Percentiles rank a stretch among this genome's conserved stretches.
These are phyloP conservation scores for Pelodiscus sinensis DNA, from an alignment of 2,113 vertebrate genomes.

Conservation along the genomic window DNA sequence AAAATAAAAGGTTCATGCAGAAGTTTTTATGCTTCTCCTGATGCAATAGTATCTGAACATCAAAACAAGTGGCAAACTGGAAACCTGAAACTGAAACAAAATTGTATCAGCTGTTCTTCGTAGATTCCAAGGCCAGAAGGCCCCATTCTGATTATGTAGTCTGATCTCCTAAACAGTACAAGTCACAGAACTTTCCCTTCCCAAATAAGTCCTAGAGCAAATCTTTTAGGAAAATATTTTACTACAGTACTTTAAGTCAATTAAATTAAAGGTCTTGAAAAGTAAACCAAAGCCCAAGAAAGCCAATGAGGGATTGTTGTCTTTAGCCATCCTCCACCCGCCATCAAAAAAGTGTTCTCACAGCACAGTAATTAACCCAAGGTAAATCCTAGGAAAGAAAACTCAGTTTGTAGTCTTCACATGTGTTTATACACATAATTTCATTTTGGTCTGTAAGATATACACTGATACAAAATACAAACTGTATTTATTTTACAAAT, in stretches of 20 bases:
- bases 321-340: background rate
- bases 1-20: accelerated
- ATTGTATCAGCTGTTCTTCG: background rate
- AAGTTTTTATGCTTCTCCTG: background rate
- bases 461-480: background rate
- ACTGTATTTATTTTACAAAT: too few species aligned
- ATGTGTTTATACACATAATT: background rate
- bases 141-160: background rate
- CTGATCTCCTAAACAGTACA: background rate
- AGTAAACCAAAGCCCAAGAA: background rate
- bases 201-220: background rate
- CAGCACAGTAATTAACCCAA: background rate
- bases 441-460: background rate
- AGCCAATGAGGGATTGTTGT: background rate
- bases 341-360: background rate
- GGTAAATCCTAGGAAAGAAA: background rate
- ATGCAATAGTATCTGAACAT: background rate
- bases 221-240: background rate
- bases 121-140: background rate
- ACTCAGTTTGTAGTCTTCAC: background rate
- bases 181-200: background rate
- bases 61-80: background rate
- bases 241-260: too few species aligned
- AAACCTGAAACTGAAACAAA: background rate
- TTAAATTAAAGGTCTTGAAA: background rate